A percentile compares a stretch with the other conserved stretches of the same genome.
Conservation (phyloP, 2,797 vertebrate species). For the Phataginus tricuspis region DNA sequence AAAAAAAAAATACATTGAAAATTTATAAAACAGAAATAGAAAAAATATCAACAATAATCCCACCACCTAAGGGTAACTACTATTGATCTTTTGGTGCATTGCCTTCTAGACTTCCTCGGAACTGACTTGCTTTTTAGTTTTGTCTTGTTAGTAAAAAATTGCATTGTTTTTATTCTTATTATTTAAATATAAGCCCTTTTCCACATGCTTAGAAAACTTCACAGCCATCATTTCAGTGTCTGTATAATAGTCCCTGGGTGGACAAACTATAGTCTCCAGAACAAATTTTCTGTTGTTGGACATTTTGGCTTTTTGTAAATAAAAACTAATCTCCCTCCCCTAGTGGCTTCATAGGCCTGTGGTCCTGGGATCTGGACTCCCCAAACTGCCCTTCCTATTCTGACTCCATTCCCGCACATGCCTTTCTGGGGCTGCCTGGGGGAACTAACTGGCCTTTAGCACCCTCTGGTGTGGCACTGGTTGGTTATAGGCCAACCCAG, state of each 20-base stretch:
- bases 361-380: not conserved
- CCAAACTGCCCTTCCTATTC: not conserved
- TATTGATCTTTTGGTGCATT: not conserved
- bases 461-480: not conserved
- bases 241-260: not conserved
- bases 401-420: not conserved
- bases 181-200: not conserved
- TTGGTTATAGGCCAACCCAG: not conserved
- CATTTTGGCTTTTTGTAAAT: conserved; percentile 11
- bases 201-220: not conserved
- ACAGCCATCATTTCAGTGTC: not conserved
- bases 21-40: not conserved
- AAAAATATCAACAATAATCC: not conserved
- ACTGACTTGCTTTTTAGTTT: conserved; percentile 15
- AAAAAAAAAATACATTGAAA: not conserved
- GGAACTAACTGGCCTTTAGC: not conserved
- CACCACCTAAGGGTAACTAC: not conserved
- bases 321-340: not conserved
- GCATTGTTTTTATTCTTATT: not conserved
- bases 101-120: not conserved
- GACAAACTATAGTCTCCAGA: not conserved
- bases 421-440: not conserved
- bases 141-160: conserved; percentile 3
- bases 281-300: not conserved
- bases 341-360: not conserved